Base-by-base conservation (phyloP, 2,797 vertebrate genomes). In the Netta rufina region DNA sequence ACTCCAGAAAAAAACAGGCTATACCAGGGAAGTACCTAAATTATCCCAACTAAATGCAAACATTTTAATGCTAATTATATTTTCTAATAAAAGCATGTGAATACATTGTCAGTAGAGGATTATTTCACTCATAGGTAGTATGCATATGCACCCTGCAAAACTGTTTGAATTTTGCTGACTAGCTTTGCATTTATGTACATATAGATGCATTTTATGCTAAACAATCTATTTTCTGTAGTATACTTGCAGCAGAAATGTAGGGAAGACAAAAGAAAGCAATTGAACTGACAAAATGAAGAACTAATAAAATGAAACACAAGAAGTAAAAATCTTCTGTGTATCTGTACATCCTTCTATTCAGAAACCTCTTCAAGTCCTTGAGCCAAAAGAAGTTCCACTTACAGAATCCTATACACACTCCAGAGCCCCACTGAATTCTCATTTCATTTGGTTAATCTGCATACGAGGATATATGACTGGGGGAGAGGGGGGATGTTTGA, bases 121-220 rank as follows among this genome's bases (percentile, higher is more conserved):
- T 64, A 13, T 62, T 5, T 45, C 73, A 15, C 8, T 77, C 33
- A 71, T 1, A 43, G 27, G 41, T 28, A 43, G 15, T 28, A 30
- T 1, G 6, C 30, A 38, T n/a, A 36, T 19, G 2, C 0, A 0
- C 51, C 58, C 13, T 54, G 32, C 7, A 92, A 80, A 83, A 65
- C 32, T 15, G 8, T 51, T 27, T 51, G 47, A 69, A 81, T 36
- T 85, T 60, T 39, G 28, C 38, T 43, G 64, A 38, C 7, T 12
- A 67, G 9, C 22, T 78, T 11, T 56, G 22, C 25, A 15, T 43
- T 13, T 51, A 84, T 18, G 7, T 27, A 28, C 19, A 32, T 2
- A 2, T 6, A 57, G n/a, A 49, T 13, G 6, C 12, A 32, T 90
- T 86, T 88, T 62, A 71, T 62, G 17, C 38, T 73, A 58, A 79